Percentiles rank a stretch among this genome's conserved stretches.
Evolutionary conservation across 2,888 invertebrate species (phyloP).

Genomic region (Athetis lepigone): DNA sequence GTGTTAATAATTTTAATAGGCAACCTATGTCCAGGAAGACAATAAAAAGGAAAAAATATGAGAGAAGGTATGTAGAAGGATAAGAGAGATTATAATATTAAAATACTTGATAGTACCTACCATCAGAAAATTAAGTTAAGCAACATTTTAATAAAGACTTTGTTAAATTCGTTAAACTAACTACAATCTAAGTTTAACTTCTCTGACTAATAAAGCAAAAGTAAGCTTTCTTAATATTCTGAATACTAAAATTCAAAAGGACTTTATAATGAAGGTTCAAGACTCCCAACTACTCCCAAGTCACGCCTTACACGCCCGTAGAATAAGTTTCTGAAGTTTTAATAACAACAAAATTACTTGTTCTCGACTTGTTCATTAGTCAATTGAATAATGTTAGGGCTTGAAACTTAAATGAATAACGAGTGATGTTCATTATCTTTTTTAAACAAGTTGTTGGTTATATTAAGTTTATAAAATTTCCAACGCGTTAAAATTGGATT

Average conservation of each 20-base stretch:
- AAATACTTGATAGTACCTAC: too few species aligned
- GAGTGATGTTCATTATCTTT: background rate
- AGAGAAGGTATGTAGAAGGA: too few species aligned
- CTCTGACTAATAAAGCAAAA: conserved; percentile 26
- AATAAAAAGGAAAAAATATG: too few species aligned
- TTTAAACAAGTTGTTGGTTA: background rate
- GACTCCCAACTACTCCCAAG: too few species aligned
- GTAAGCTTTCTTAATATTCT: conserved; percentile 37
- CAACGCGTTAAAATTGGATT: background rate
- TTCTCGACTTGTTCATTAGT: conserved; percentile 40
- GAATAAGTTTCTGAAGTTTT: conserved; percentile 34
- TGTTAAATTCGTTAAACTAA: conserved; percentile 4
- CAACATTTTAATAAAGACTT: conserved; percentile 8
- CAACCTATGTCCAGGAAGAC: too few species aligned
- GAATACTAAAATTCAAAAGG: conserved; percentile 44
- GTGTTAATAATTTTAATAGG: too few species aligned
- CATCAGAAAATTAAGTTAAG: background rate
- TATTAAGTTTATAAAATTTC: background rate
- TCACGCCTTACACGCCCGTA: conserved; percentile 20
- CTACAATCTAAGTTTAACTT: conserved; percentile 14
- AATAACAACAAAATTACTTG: conserved; percentile 47
- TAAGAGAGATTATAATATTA: too few species aligned
- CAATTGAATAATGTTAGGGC: conserved; percentile 24
- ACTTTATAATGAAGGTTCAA: conserved; percentile 40
- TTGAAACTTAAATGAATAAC: conserved; percentile 23